Percentiles rank a stretch among this genome's conserved stretches.
phyloP scores from a whole-genome alignment of 2,113 vertebrate genomes.

The Caretta caretta region DNA sequence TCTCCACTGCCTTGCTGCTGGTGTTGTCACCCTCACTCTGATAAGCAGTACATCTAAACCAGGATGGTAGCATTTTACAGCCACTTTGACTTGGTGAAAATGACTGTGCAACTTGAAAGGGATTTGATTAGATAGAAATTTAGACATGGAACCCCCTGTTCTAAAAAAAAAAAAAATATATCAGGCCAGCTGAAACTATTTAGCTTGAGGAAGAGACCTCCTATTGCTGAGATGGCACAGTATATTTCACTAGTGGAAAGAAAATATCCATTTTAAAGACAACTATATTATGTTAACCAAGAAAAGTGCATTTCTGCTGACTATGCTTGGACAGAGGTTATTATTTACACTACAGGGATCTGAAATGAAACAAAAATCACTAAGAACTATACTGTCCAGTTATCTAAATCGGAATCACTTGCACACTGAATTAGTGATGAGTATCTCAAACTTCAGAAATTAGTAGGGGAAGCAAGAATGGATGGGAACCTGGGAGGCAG shows the following conservation, averaged over 20 bases:
- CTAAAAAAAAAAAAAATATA: not conserved
- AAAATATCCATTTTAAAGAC: not conserved
- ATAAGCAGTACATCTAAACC: not conserved
- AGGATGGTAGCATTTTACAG: not conserved
- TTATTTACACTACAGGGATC: not conserved
- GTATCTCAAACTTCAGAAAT: not conserved
- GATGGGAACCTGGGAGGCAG: too few species aligned
- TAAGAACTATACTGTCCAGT: too few species aligned
- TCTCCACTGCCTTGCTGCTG: not conserved
- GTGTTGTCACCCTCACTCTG: too few species aligned
- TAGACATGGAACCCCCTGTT: not conserved
- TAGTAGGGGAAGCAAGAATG: too few species aligned
- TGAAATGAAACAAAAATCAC: too few species aligned
- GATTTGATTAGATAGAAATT: not conserved
- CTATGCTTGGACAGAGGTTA: not conserved
- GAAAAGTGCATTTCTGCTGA: not conserved
- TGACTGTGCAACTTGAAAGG: fast-evolving
- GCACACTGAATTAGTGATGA: too few species aligned
- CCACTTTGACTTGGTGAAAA: not conserved
- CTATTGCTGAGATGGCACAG: too few species aligned
- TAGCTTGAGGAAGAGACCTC: not conserved
- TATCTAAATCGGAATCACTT: too few species aligned
- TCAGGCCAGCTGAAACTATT: not conserved
- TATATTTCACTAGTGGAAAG: too few species aligned
- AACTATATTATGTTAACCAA: not conserved